phyloP scores from a whole-genome alignment of 2,888 invertebrate genomes.

The Molanna angustata region DNA sequence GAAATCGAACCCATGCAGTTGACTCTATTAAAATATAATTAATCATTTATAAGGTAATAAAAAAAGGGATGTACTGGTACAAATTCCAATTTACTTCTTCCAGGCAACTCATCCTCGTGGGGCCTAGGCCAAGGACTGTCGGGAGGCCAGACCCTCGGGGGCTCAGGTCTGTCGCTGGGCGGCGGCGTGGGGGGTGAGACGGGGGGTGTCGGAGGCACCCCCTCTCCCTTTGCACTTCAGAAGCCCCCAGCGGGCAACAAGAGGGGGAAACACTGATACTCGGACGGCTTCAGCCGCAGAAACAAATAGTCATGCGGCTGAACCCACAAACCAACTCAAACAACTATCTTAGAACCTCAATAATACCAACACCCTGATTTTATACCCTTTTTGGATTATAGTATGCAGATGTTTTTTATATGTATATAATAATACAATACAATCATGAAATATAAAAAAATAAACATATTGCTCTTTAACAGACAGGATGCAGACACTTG shows the following conservation, averaged over 20 bases:
- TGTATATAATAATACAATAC: too few species aligned
- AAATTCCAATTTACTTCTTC: not conserved
- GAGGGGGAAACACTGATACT: constrained; percentile 63
- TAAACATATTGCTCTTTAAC: too few species aligned
- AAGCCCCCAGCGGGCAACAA: constrained; percentile 68
- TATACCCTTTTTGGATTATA: not conserved
- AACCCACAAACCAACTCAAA: not conserved
- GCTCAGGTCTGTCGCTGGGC: constrained; percentile 38
- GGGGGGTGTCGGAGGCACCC: constrained; percentile 31
- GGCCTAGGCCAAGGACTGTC: constrained; percentile 34
- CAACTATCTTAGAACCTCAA: too few species aligned
- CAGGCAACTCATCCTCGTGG: constrained; percentile 26
- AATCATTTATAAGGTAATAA: too few species aligned
- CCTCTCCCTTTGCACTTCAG: constrained; percentile 62
- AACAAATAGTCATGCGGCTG: not conserved
- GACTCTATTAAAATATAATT: too few species aligned
- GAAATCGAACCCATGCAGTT: too few species aligned
- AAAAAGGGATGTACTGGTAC: too few species aligned
- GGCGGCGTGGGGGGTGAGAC: constrained; percentile 38
- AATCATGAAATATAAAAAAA: too few species aligned
- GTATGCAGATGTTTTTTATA: too few species aligned
- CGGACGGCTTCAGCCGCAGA: constrained; percentile 18
- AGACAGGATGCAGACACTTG: too few species aligned
- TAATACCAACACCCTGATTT: too few species aligned
- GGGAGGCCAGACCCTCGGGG: constrained; percentile 31